Base-by-base conservation (phyloP, 2,797 vertebrate genomes). In the Chanos chanos region DNA sequence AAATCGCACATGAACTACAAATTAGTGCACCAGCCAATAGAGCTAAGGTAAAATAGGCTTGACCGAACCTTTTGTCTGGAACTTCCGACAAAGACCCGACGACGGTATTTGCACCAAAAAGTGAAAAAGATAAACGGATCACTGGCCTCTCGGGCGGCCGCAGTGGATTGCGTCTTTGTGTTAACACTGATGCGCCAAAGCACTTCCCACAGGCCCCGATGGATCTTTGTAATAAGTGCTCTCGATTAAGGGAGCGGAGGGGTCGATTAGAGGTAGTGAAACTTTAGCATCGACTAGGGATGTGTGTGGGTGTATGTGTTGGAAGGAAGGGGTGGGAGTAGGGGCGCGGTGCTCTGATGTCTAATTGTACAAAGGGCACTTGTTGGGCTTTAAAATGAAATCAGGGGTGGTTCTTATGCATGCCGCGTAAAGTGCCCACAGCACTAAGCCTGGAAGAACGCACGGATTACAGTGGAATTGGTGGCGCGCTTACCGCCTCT, bases 1-100 rank as follows among this genome's bases (percentile, higher is more conserved):
- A 94, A 61, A 85, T 89, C 74, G 81, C 86, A 47, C 89, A 90
- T 0, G 93, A 94, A 80, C 83, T 93, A 81, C 90, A 93, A 77
- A 89, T 92, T 80, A 90, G 89, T 60, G 80, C 86, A 66, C 91
- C 90, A 0, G 85, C 89, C 56, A 89, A 84, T 91, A 90, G 89
- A 82, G 89, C 83, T 83, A 90, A 94, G 94, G 93, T 95, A 92
- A 80, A 16, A 31, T 21, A 6, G 13, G 24, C 57, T 66, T 28
- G n/a, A n/a, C n/a, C n/a, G n/a, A n/a, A n/a, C n/a, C n/a, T n/a
- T n/a, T n/a, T n/a, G n/a, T n/a, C n/a, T n/a, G n/a, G n/a, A n/a
- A n/a, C n/a, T n/a, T n/a, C n/a, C n/a, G n/a, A n/a, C n/a, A n/a
- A n/a, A n/a, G n/a, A n/a, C n/a, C n/a, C n/a, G n/a, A n/a, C n/a